A percentile compares a stretch with the other conserved stretches of the same genome.
Evolutionary conservation across 2,888 invertebrate species (phyloP).

Genomic region (Drosophila crucigera): DNA sequence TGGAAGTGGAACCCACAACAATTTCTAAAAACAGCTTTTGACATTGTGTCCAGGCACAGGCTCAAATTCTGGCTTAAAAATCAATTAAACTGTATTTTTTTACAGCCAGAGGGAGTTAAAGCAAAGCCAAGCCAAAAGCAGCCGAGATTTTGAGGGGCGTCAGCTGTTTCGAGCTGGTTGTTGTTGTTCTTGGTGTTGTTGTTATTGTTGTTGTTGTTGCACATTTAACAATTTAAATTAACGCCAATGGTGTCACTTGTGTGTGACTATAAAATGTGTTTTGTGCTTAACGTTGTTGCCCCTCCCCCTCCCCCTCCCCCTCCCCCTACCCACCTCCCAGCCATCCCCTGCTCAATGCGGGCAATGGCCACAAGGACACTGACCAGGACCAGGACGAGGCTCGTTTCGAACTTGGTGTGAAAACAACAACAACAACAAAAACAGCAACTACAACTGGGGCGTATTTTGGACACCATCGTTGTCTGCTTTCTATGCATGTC

Average conservation of each 20-base stretch:
- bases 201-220: slow-evolving; percentile 34
- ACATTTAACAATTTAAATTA: slow-evolving; percentile 83
- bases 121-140: slow-evolving; percentile 35
- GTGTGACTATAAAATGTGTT: slow-evolving; percentile 75
- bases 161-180: slow-evolving; percentile 41
- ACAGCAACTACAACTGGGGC: slow-evolving; percentile 73
- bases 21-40: slow-evolving; percentile 77
- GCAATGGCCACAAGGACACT: slow-evolving; percentile 34
- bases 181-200: slow-evolving; percentile 24
- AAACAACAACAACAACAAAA: slow-evolving; percentile 76
- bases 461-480: slow-evolving; percentile 59
- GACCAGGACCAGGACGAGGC: slow-evolving; percentile 28
- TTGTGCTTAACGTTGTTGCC: slow-evolving; percentile 70
- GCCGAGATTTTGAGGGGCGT: slow-evolving; percentile 62
- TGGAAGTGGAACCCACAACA: slow-evolving; percentile 60
- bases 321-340: background rate
- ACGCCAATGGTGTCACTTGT: slow-evolving; percentile 83
- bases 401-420: slow-evolving; percentile 72
- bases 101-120: slow-evolving; percentile 48
- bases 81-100: slow-evolving; percentile 79
- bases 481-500: slow-evolving; percentile 68
- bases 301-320: background rate
- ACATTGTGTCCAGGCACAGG: slow-evolving; percentile 75
- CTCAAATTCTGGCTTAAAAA: slow-evolving; percentile 77
- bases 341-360: slow-evolving; percentile 51